Evolutionary conservation across 2,113 vertebrate species (phyloP).

Genomic region (Dasypus novemcinctus): DNA sequence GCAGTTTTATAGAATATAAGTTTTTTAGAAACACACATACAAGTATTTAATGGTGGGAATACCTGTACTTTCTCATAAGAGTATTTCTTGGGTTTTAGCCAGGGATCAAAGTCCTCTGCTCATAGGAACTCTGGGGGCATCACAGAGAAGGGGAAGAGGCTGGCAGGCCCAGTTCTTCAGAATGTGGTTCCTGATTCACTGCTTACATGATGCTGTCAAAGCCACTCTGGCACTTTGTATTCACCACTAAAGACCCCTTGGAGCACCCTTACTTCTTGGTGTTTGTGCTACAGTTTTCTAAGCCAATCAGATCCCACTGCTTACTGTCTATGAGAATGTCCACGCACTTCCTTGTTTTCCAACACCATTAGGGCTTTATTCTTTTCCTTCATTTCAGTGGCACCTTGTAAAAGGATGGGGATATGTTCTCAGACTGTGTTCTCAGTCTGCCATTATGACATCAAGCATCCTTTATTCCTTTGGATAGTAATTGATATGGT

Average conservation of each 20-base stretch:
- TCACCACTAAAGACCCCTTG: constrained; percentile 2
- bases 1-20: neutral
- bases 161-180: neutral
- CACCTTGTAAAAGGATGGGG: constrained; percentile 13
- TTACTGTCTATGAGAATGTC: constrained; percentile 17
- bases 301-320: neutral
- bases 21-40: neutral
- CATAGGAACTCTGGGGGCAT: neutral
- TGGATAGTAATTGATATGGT: constrained; percentile 7
- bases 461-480: constrained; percentile 32
- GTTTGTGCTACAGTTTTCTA: neutral
- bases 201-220: neutral
- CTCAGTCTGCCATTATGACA: constrained; percentile 42
- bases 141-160: neutral
- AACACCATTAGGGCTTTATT: neutral
- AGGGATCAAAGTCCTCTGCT: neutral
- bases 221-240: neutral
- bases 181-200: neutral
- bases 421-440: neutral
- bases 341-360: neutral
- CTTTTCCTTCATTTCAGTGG: constrained; percentile 17
- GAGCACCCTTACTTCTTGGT: neutral
- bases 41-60: neutral
- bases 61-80: neutral
- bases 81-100: neutral